Conservation (phyloP, 2,113 vertebrate species). For the Centropristis striata region DNA sequence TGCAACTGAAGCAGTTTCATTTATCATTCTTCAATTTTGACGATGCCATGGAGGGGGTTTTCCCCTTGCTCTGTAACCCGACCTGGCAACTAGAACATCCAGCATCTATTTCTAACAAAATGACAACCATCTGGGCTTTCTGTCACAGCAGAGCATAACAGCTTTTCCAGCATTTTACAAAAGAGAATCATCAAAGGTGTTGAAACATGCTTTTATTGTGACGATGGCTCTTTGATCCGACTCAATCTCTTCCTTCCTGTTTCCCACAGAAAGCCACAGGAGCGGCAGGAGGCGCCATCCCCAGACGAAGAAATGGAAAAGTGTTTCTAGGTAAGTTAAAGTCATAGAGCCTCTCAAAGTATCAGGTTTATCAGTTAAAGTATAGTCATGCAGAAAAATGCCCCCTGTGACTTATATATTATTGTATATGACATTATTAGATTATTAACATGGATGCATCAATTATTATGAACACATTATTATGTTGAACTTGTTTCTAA, state of each 20-base stretch:
- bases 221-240: not conserved
- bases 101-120: slow-evolving; percentile 69
- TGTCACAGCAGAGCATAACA: slow-evolving; percentile 2
- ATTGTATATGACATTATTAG: not conserved
- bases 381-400: not conserved
- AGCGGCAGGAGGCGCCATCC: slow-evolving; percentile 93
- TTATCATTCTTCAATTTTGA: slow-evolving; percentile 49
- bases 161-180: slow-evolving; percentile 19
- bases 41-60: slow-evolving; percentile 33
- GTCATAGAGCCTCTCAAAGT: not conserved
- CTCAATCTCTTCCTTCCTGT: slow-evolving; percentile 32
- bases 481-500: not conserved
- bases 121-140: slow-evolving; percentile 35
- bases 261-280: slow-evolving; percentile 93
- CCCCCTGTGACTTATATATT: not conserved
- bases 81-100: slow-evolving; percentile 48
- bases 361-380: not conserved
- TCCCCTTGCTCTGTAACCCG: slow-evolving; percentile 66
- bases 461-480: not conserved
- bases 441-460: not conserved
- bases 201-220: slow-evolving; percentile 2
- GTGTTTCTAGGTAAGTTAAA: slow-evolving; percentile 91
- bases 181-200: not conserved
- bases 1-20: slow-evolving; percentile 23
- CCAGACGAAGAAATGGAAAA: slow-evolving; percentile 93